Conservation (phyloP, 2,113 vertebrate species). For the Ammodytes dubius region DNA sequence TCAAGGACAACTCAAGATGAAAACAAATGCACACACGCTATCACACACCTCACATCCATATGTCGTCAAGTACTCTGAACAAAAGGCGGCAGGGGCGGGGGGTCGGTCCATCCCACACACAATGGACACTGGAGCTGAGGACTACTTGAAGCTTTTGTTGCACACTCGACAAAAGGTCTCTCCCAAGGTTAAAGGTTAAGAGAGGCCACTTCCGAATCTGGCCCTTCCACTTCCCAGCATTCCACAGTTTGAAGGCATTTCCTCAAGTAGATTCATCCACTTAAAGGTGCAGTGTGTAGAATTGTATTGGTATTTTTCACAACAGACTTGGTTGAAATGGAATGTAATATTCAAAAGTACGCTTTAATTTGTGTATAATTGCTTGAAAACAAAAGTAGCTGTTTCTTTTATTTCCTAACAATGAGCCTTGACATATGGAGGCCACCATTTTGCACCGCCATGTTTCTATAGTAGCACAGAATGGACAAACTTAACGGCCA, state of each 20-base stretch:
- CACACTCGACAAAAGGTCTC: conserved; percentile 43
- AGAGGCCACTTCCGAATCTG: conserved; percentile 45
- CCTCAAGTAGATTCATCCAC: conserved; percentile 8
- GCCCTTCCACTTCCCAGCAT: conserved; percentile 27
- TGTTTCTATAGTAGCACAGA: too few species aligned
- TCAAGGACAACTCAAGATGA: conserved; percentile 2
- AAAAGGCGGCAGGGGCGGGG: neutral
- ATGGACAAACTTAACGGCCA: too few species aligned
- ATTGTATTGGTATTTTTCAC: too few species aligned
- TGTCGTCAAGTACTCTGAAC: neutral
- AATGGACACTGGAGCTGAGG: neutral
- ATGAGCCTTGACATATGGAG: too few species aligned
- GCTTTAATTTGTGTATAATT: too few species aligned
- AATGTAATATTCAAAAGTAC: too few species aligned
- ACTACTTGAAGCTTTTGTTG: conserved; percentile 37
- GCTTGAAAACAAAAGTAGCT: too few species aligned
- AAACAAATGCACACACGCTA: neutral
- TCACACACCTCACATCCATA: conserved; percentile 1
- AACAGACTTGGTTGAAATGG: too few species aligned
- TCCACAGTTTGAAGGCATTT: conserved; percentile 55
- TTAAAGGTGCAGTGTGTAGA: neutral
- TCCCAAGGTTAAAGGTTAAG: conserved; percentile 63
- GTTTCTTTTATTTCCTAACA: too few species aligned
- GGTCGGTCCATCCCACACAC: neutral
- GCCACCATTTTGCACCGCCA: too few species aligned